Base-by-base conservation (phyloP, 2,888 invertebrate species). In the Theretra japonica region DNA sequence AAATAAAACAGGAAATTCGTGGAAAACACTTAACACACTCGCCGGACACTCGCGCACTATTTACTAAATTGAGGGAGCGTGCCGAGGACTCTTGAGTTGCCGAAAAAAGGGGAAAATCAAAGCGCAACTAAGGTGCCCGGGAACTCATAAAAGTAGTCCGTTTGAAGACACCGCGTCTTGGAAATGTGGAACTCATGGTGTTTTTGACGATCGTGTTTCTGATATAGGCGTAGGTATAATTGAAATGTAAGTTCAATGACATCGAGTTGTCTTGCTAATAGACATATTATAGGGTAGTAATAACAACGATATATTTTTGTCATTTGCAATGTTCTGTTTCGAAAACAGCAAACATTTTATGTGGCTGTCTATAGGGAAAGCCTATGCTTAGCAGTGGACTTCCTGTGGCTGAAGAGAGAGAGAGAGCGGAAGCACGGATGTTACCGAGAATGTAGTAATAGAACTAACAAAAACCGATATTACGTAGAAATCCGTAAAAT, bases 11-110 rank as follows among this genome's bases (percentile, higher is more conserved):
- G 57, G 53, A 68, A 72, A 59, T 69, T n/a, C 50, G 68, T 60
- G 7, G 59, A 69, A 72, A 69, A 68, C 69, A 60, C 72, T 69
- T 72, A 72, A 53, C 68, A 68, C 56, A 23, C 50, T 60, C 58
- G 69, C 28, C 59, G 72, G 70, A 69, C 72, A 72, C 72, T 72
- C 59, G n/a, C 41, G 21, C 76, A 87, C 89, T 91, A 90, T 90
- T 90, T 87, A 82, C 84, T 83, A 90, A 91, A 91, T 91, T 90
- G 90, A 89, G 88, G 88, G 90, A 88, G 81, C 90, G 85, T 91
- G 91, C 91, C 84, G 82, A 79, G 80, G 77, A 78, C 82, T 77
- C 90, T 89, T 77, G 80, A 87, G 81, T 83, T 78, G 77, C 77
- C 79, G 80, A 80, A 83, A 84, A 86, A 86, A 86, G 53, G 84